phyloP scores from a whole-genome alignment of 2,888 invertebrate genomes.

The Tetrapedia diversipes region DNA sequence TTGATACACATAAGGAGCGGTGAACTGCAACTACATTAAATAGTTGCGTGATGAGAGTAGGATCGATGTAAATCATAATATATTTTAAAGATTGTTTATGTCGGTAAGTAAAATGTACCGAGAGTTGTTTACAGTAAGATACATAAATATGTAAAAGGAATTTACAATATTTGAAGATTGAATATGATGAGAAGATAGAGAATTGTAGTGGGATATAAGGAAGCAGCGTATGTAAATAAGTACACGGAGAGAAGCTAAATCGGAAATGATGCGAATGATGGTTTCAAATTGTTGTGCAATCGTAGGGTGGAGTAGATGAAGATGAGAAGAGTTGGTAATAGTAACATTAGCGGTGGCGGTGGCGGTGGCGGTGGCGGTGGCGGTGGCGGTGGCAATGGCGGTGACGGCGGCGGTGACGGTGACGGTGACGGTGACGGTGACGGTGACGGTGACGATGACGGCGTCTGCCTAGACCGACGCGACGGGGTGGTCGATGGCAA shows the following conservation, averaged over 20 bases:
- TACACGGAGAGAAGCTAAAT: not conserved
- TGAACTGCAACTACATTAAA: no score
- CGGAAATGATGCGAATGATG: constrained; percentile 30
- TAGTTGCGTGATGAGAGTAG: no score
- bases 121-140: not conserved
- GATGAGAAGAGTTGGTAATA: constrained; percentile 11
- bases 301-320: constrained; percentile 36
- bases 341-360: not conserved
- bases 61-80: no score
- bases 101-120: no score
- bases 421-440: not conserved
- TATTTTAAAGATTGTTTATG: no score
- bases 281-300: constrained; percentile 36
- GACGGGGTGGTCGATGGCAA: constrained; percentile 63
- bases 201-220: constrained; percentile 1
- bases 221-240: constrained; percentile 8
- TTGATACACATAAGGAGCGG: no score
- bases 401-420: not conserved
- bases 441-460: constrained; percentile 15
- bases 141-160: constrained; percentile 36
- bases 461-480: constrained; percentile 31
- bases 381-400: not conserved
- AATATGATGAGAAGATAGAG: constrained; percentile 40
- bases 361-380: not conserved
- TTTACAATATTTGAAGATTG: constrained; percentile 54